Evolutionary conservation across 1,140 invertebrate species (phyloP).

Genomic region (Battus philenor): DNA sequence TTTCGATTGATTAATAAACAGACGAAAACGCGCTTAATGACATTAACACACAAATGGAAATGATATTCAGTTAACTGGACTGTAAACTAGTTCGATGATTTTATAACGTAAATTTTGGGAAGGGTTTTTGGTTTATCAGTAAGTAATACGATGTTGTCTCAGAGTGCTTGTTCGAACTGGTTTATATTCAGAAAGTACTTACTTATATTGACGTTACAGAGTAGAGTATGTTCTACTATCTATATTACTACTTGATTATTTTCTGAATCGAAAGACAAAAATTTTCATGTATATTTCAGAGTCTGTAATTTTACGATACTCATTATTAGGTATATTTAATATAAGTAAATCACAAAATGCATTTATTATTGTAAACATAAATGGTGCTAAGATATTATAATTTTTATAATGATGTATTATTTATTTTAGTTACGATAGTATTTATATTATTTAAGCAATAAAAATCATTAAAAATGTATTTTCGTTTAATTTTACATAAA

Average conservation of each 20-base stretch:
- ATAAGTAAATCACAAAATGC: conserved; percentile 63
- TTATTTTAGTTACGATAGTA: too few species aligned
- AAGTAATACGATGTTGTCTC: conserved; percentile 3
- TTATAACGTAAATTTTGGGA: conserved; percentile 2
- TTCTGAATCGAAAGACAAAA: too few species aligned
- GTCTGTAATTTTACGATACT: conserved; percentile 40
- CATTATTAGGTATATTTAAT: conserved; percentile 50
- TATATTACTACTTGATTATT: not conserved
- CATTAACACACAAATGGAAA: conserved; percentile 3
- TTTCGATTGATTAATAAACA: too few species aligned
- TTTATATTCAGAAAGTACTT: conserved; percentile 2
- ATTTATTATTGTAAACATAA: conserved; percentile 56
- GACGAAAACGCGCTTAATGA: too few species aligned
- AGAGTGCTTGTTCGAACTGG: conserved; percentile 8
- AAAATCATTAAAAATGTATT: too few species aligned
- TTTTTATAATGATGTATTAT: too few species aligned
- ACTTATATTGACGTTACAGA: not conserved
- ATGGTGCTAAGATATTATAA: conserved; percentile 61
- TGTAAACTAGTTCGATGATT: conserved; percentile 13
- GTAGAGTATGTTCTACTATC: not conserved
- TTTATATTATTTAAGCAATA: too few species aligned
- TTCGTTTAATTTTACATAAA: too few species aligned
- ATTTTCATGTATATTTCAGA: conserved; percentile 9
- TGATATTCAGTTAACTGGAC: not conserved
- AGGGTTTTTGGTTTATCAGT: not conserved